Percentiles rank a stretch among this genome's conserved stretches.
Evolutionary conservation across 2,797 vertebrate genomes (phyloP).

Genomic region (Chloroceryle amazona): DNA sequence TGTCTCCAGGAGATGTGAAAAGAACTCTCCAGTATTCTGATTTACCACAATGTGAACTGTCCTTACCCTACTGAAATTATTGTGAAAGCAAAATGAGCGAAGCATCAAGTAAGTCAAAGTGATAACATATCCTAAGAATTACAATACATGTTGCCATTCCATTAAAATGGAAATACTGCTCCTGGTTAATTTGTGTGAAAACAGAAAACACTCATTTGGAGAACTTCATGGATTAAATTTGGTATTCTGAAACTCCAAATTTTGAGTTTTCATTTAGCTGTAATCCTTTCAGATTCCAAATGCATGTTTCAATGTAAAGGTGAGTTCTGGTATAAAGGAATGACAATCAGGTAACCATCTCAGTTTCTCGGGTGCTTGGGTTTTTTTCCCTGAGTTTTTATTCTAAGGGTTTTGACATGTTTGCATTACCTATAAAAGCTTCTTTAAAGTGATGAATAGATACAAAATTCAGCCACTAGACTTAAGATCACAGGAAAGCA

Average conservation of each 20-base stretch:
- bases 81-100: not conserved
- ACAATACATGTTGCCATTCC: not conserved
- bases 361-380: not conserved
- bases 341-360: not conserved
- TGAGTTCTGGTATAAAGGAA: not conserved
- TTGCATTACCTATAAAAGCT: not conserved
- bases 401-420: not conserved
- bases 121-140: rapidly evolving
- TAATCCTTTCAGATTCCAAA: not conserved
- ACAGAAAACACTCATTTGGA: not conserved
- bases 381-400: not conserved
- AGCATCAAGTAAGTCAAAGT: not conserved
- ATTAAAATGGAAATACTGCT: not conserved
- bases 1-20: not conserved
- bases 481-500: not conserved
- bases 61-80: not conserved
- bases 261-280: not conserved
- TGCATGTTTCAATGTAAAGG: not conserved
- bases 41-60: not conserved
- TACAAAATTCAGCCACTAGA: not conserved
- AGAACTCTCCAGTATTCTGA: not conserved
- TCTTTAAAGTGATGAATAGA: not conserved
- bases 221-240: not conserved
- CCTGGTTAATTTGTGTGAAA: not conserved
- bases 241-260: not conserved